Evolutionary conservation across 2,888 invertebrate genomes (phyloP).

Genomic region (Rapana venosa): DNA sequence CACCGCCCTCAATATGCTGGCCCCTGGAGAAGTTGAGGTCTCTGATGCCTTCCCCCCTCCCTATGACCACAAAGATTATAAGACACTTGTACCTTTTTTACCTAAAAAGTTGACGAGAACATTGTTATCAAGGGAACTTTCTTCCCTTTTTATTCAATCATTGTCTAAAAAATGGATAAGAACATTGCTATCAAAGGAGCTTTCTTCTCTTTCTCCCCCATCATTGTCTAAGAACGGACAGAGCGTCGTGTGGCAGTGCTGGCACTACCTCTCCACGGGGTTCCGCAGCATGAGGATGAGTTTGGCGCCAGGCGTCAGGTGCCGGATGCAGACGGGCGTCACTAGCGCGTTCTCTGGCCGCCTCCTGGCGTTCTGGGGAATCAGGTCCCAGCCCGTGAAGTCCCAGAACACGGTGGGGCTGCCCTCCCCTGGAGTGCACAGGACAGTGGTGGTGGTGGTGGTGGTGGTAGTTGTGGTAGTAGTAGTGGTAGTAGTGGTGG

Average conservation of each 20-base stretch:
- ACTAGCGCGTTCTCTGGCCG: constrained; percentile 38
- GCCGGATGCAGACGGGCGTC: constrained; percentile 53
- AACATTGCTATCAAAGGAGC: no score
- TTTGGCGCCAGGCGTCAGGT: constrained; percentile 51
- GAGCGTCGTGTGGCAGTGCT: background rate
- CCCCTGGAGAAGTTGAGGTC: no score
- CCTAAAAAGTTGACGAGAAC: no score
- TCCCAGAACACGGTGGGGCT: constrained; percentile 61
- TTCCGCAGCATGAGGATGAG: constrained; percentile 53
- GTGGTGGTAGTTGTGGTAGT: no score
- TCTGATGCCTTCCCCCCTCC: no score
- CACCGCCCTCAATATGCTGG: no score
- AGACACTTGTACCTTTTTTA: no score
- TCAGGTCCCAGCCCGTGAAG: constrained; percentile 54
- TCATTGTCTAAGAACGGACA: background rate
- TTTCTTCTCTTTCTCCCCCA: background rate
- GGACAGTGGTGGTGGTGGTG: no score
- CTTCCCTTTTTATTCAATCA: no score
- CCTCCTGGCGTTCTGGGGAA: constrained; percentile 51
- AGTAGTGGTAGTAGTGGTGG: no score
- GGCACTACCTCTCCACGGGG: constrained; percentile 50
- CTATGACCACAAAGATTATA: no score
- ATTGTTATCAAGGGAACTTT: no score
- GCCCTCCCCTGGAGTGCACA: constrained; percentile 51
- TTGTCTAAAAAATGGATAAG: background rate